Base-by-base conservation (phyloP, 2,888 invertebrate species). In the Plusia festucae region DNA sequence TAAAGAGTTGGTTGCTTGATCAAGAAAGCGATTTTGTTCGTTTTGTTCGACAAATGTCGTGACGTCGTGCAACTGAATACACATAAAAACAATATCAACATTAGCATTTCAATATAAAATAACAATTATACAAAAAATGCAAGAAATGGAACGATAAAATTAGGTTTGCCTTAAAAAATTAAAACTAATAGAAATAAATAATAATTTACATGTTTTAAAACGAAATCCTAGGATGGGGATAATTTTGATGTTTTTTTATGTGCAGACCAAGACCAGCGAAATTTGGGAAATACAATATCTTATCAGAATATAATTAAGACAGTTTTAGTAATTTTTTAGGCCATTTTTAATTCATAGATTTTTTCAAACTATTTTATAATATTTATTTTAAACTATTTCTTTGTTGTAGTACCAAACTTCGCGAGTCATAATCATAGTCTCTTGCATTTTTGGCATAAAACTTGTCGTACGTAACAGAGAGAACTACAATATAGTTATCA, bases 101-200 rank as follows among this genome's bases (percentile, higher is more conserved):
- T 88, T 86, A 87, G 91, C 89, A 88, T 89, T 90, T 88, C 82
- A 82, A 85, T 91, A 90, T 88, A 91, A 92, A 91, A 88, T 90
- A 94, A 93, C 93, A 93, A 90, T 93, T 90, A 90, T 90, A 93
- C 91, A 92, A 84, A 93, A 92, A 94, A 94, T 94, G 94, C 94
- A 91, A 89, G 87, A 90, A 90, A 90, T 93, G 93, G 94, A 94
- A 94, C 92, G 91, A 92, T 91, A 90, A 82, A 89, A 88, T 84
- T 78, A 74, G 67, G 71, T 81, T 83, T 77, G 78, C 81, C 85
- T 83, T 84, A 85, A 82, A 78, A 75, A 84, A 85, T 85, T 84
- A 88, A 40, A 84, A 83, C 87, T 87, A 88, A 87, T 89, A 83
- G 85, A 89, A 90, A 90, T 90, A 91, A 92, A 91, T 91, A 89